phyloP scores from a whole-genome alignment of 2,888 invertebrate genomes.

The Rhyacophila evoluta region DNA sequence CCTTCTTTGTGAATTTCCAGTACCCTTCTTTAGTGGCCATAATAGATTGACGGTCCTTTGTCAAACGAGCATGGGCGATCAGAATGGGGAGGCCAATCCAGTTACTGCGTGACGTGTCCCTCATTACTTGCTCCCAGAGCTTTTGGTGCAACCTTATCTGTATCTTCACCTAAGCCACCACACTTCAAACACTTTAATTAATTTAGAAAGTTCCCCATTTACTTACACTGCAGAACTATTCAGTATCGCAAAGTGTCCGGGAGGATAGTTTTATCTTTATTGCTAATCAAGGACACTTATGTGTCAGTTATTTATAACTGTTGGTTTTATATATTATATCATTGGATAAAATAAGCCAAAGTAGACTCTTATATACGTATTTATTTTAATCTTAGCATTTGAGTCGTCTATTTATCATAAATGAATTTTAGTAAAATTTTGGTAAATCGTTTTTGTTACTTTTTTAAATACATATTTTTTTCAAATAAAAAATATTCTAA shows the following conservation, averaged over 20 bases:
- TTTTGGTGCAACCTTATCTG: slow-evolving; percentile 24
- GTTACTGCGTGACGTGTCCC: slow-evolving; percentile 47
- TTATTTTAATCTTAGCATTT: too few species aligned
- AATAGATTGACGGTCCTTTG: slow-evolving; percentile 51
- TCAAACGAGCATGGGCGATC: slow-evolving; percentile 50
- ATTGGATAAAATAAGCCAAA: too few species aligned
- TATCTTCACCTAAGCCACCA: slow-evolving; percentile 18
- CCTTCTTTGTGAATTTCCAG: slow-evolving; percentile 37
- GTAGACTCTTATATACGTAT: too few species aligned
- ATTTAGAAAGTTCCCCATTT: slow-evolving; percentile 14
- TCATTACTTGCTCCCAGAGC: slow-evolving; percentile 42
- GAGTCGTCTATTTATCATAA: too few species aligned
- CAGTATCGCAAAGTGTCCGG: slow-evolving; percentile 3
- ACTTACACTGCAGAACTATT: slow-evolving; percentile 2
- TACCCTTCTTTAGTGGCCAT: slow-evolving; percentile 33
- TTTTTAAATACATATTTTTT: too few species aligned
- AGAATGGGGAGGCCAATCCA: slow-evolving; percentile 43
- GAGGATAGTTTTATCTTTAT: slow-evolving; percentile 2
- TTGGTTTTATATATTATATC: too few species aligned
- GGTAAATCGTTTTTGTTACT: too few species aligned
- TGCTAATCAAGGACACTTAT: not conserved
- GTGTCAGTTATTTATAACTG: not conserved
- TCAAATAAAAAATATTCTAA: too few species aligned
- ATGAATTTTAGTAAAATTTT: too few species aligned
- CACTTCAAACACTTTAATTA: slow-evolving; percentile 24